A percentile compares a stretch with the other conserved stretches of the same genome.
phyloP scores from a whole-genome alignment of 2,797 vertebrate species.

The Scleropages formosus region DNA sequence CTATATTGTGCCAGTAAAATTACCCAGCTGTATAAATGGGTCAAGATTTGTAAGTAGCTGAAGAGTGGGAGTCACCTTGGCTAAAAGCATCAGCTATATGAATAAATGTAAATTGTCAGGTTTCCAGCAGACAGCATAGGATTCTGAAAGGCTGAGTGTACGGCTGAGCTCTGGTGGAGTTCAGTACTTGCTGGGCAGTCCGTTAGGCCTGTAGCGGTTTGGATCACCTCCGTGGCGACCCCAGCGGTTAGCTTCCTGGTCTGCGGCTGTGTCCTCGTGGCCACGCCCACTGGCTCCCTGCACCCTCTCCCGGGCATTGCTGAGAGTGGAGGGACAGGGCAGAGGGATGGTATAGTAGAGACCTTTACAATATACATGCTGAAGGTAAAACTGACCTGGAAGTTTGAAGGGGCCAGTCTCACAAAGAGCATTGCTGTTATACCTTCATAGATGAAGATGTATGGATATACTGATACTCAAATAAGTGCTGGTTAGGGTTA shows the following conservation, averaged over 20 bases:
- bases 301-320: constrained; percentile 52
- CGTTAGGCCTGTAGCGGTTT: constrained; percentile 51
- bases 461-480: neutral
- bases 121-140: neutral
- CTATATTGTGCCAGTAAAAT: too few species aligned
- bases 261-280: constrained; percentile 39
- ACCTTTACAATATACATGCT: neutral
- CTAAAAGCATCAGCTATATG: too few species aligned
- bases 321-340: constrained; percentile 34
- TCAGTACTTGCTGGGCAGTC: constrained; percentile 55
- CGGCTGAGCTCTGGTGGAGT: neutral
- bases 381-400: neutral
- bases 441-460: neutral
- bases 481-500: too few species aligned
- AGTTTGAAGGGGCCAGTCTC: neutral
- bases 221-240: constrained; percentile 55
- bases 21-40: too few species aligned
- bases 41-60: too few species aligned
- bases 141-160: neutral
- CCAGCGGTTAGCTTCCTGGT: constrained; percentile 60
- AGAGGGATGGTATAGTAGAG: neutral
- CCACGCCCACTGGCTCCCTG: constrained; percentile 33
- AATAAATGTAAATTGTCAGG: too few species aligned
- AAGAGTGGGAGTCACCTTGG: too few species aligned
- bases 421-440: neutral